These are phyloP conservation scores for Argopecten irradians DNA, from an alignment of 1,140 invertebrate species.

Conservation along the genomic window DNA sequence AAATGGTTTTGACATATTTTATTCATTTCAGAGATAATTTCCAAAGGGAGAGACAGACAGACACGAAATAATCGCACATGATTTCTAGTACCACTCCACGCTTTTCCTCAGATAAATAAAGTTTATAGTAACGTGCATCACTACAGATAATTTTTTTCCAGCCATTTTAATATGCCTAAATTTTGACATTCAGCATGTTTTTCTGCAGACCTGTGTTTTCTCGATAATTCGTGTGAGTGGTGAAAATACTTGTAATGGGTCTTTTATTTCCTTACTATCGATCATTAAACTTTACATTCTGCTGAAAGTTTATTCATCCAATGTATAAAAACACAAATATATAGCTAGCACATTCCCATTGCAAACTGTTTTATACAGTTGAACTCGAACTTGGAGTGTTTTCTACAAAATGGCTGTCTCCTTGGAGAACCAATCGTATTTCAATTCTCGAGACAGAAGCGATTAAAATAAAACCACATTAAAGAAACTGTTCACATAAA, in stretches of 20 bases:
- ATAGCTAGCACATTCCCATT: background rate
- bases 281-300: background rate
- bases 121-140: background rate
- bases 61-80: background rate
- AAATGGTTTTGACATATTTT: conserved; percentile 10
- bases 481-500: background rate
- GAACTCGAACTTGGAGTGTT: background rate
- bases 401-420: background rate
- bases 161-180: background rate
- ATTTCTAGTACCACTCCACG: background rate
- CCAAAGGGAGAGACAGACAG: background rate
- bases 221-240: background rate
- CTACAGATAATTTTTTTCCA: background rate
- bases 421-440: background rate
- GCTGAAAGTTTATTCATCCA: background rate
- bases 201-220: background rate
- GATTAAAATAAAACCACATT: background rate
- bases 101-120: background rate
- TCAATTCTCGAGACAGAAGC: background rate
- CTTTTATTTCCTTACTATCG: background rate
- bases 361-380: conserved; percentile 6
- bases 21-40: conserved; percentile 4
- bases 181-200: background rate
- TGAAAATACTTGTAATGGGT: background rate
- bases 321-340: background rate